A percentile compares a stretch with the other conserved stretches of the same genome.
Evolutionary conservation across 1,140 invertebrate genomes (phyloP).

Genomic region (Notospermus geniculatus): DNA sequence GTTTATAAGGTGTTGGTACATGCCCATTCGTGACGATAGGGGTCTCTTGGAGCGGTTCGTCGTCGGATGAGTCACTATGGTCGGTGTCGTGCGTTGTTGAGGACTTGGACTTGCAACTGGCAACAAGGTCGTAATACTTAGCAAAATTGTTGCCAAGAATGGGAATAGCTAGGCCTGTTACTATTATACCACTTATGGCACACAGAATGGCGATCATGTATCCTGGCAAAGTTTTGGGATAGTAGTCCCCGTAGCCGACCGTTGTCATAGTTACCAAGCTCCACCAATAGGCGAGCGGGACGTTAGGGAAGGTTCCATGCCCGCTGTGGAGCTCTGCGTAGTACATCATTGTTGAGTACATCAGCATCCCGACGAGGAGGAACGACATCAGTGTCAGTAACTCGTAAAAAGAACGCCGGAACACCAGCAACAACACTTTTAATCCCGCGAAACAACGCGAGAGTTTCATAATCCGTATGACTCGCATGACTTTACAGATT

Average conservation of each 20-base stretch:
- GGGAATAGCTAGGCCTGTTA: slow-evolving; percentile 96
- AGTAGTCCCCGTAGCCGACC: slow-evolving; percentile 57
- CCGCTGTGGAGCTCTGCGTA: slow-evolving; percentile 24
- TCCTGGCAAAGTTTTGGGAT: slow-evolving; percentile 35
- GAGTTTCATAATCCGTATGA: slow-evolving; percentile 35
- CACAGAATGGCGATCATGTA: slow-evolving; percentile 55
- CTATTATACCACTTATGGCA: slow-evolving; percentile 98
- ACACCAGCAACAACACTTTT: slow-evolving; percentile 36
- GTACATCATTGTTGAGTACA: slow-evolving; percentile 40
- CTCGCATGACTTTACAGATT: slow-evolving; percentile 26
- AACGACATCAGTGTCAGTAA: slow-evolving; percentile 33
- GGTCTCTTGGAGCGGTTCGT: no score
- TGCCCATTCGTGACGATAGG: no score
- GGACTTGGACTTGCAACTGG: slow-evolving; percentile 1
- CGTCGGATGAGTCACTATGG: no score
- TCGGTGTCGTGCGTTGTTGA: neutral
- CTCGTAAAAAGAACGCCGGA: slow-evolving; percentile 35
- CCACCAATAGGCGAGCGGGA: slow-evolving; percentile 49
- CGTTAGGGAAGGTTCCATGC: no score
- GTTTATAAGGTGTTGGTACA: no score
- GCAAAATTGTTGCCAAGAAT: slow-evolving; percentile 46
- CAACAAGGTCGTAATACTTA: slow-evolving; percentile 46
- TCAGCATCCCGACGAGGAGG: slow-evolving; percentile 33
- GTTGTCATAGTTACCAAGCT: slow-evolving; percentile 60
- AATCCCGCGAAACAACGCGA: slow-evolving; percentile 40